Base-by-base conservation (phyloP, 2,113 vertebrate genomes). In the Aythya baeri region DNA sequence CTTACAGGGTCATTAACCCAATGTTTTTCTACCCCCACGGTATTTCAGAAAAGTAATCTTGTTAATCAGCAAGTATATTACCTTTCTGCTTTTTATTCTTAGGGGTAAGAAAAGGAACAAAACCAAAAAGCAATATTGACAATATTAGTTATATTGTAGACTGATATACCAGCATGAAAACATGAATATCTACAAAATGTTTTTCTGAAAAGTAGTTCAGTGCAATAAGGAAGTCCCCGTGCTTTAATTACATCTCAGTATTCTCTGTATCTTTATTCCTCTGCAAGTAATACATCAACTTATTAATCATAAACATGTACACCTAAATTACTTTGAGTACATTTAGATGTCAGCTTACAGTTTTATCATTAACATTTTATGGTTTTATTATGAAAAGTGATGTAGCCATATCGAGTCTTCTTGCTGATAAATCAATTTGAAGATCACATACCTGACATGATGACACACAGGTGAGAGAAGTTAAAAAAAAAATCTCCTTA, bases 201-300 rank as follows among this genome's bases (percentile, higher is more conserved):
- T 7, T 9, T 58, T 34, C 59, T 70, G 38, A 2, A 0, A 55
- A 31, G 31, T 11, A 57, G 17, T 34, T 54, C 50, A 12, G 11
- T 31, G 52, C 73, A 94, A 83, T 78, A 95, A 93, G 91, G 90
- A 96, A 97, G 83, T 41, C 78, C 14, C 46, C 26, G 8, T 38
- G 23, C 59, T 91, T 74, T 93, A 90, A 92, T 81, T 81, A 52
- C 38, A 38, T 57, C 13, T 26, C 32, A 20, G 7, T 74, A 59
- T 81, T 88, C 61, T 65, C 62, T n/a, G n/a, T 3, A 27, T 55
- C 44, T 65, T 67, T 91, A 46, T 82, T 38, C 23, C 66, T 90
- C 70, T 81, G 20, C 41, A 32, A 41, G 65, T 84, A 78, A 83
- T 27, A 43, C 23, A 62, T 49, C 20, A 72, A n/a, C 25, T 65